phyloP scores from a whole-genome alignment of 2,888 invertebrate species.

The Synanthedon vespiformis region DNA sequence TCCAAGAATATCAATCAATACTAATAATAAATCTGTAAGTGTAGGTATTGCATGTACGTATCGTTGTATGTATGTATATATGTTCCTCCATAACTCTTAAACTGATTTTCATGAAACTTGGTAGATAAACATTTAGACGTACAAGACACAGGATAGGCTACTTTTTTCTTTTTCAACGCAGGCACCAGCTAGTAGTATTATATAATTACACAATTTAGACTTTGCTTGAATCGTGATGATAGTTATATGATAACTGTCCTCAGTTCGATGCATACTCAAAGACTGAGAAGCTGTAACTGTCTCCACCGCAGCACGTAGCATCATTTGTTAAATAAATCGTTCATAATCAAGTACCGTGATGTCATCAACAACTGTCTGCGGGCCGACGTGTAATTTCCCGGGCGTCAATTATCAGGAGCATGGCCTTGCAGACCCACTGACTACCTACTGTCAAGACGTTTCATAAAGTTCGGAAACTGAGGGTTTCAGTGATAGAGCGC shows the following conservation, averaged over 20 bases:
- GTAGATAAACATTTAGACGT: too few relatives aligned
- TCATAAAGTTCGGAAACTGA: slow-evolving; percentile 13
- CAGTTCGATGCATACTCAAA: not conserved
- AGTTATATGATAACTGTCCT: not conserved
- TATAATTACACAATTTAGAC: not conserved
- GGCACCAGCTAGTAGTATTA: too few relatives aligned
- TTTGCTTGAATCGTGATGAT: not conserved
- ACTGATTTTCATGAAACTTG: too few relatives aligned
- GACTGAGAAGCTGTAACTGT: not conserved
- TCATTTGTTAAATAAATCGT: slow-evolving; percentile 62
- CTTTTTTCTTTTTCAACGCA: too few relatives aligned
- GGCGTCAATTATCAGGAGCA: slow-evolving; percentile 63
- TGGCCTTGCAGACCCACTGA: slow-evolving; percentile 35
- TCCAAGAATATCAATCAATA: too few relatives aligned
- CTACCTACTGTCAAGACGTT: slow-evolving; percentile 46
- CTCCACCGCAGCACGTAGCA: slow-evolving; percentile 8
- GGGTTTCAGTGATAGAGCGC: not conserved
- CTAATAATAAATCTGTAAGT: too few relatives aligned
- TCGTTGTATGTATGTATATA: too few relatives aligned
- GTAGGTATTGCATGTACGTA: too few relatives aligned
- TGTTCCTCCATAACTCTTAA: too few relatives aligned
- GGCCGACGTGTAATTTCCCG: slow-evolving; percentile 67
- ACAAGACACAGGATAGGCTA: too few relatives aligned
- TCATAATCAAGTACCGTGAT: slow-evolving; percentile 65
- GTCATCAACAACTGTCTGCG: slow-evolving; percentile 68